phyloP scores from a whole-genome alignment of 2,888 invertebrate species.

The Drosophila aldrichi region DNA sequence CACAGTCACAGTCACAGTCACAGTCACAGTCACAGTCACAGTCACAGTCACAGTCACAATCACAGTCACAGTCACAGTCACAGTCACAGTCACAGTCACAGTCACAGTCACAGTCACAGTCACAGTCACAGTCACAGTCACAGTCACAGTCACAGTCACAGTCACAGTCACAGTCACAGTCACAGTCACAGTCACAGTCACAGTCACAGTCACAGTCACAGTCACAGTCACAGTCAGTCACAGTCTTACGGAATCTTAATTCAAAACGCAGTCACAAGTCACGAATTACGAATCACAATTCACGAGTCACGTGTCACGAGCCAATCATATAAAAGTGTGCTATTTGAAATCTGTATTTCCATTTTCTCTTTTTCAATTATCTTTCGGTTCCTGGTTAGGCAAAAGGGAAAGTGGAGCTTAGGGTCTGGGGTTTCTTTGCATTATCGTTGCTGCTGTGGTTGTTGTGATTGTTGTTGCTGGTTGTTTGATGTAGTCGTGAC shows the following conservation, averaged over 20 bases:
- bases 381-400: background rate
- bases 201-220: too few relatives aligned
- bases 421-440: slow-evolving; percentile 7
- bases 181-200: too few relatives aligned
- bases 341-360: background rate
- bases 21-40: too few relatives aligned
- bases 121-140: too few relatives aligned
- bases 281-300: background rate
- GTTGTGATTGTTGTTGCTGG: slow-evolving; percentile 37
- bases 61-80: background rate
- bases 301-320: background rate
- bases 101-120: too few relatives aligned
- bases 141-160: too few relatives aligned
- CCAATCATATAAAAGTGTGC: background rate
- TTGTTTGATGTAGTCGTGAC: slow-evolving; percentile 13
- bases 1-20: too few relatives aligned
- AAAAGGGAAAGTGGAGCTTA: background rate
- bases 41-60: background rate
- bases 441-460: slow-evolving; percentile 41
- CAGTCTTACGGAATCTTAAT: too few relatives aligned
- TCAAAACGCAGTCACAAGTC: background rate
- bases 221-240: too few relatives aligned
- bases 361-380: background rate
- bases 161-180: too few relatives aligned
- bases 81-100: too few relatives aligned